Percentiles rank a stretch among this genome's conserved stretches.
phyloP scores from a whole-genome alignment of 2,113 vertebrate genomes.

The Laticauda laticaudata region DNA sequence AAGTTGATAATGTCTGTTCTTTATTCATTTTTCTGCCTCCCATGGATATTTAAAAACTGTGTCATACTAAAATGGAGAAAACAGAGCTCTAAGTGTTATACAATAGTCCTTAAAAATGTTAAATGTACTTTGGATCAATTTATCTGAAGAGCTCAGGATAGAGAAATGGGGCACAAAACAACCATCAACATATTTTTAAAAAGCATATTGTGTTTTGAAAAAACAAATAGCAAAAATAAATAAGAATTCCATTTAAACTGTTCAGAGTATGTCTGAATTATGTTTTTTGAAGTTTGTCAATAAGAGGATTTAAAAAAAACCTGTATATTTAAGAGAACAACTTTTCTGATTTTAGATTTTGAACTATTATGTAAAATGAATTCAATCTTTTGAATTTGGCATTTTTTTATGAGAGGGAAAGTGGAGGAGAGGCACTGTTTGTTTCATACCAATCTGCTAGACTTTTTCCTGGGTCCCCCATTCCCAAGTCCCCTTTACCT shows the following conservation, averaged over 20 bases:
- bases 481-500: neutral
- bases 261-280: neutral
- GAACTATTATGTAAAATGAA: neutral
- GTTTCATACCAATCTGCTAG: neutral
- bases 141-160: neutral
- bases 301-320: neutral
- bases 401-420: neutral
- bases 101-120: conserved; percentile 20
- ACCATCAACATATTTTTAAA: neutral
- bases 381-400: neutral
- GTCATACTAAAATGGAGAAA: conserved; percentile 3
- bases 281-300: neutral
- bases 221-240: neutral
- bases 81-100: conserved; percentile 14
- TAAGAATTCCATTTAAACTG: neutral
- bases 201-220: neutral
- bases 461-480: neutral
- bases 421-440: neutral
- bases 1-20: neutral
- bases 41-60: conserved; percentile 13
- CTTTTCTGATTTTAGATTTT: neutral
- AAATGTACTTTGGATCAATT: neutral
- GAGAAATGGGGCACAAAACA: neutral
- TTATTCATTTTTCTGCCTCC: neutral
- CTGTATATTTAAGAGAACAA: neutral